Base-by-base conservation (phyloP, 2,797 vertebrate species). In the Myripristis jacobus region DNA sequence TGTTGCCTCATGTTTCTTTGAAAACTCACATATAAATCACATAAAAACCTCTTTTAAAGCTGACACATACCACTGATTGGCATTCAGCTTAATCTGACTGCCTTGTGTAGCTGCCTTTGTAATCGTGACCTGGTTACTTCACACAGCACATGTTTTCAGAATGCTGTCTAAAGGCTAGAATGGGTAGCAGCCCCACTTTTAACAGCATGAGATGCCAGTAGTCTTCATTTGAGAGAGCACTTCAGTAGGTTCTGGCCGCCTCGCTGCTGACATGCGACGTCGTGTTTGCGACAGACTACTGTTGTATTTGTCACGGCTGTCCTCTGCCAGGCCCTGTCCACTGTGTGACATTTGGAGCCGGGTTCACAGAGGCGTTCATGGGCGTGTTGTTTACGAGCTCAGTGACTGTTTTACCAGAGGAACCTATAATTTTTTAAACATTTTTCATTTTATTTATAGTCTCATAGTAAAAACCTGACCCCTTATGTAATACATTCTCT, bases 401-500 rank as follows among this genome's bases (percentile, higher is more conserved):
- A 71, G 58, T 84, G 73, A 88, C 83, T 73, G 75, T 80, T 86
- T 84, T 79, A 84, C 70, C 81, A 88, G 83, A 81, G 50, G 52
- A 9, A 29, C n/a, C 9, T 19, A 43, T 59, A 7, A 29, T 74
- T 63, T 80, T 65, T 58, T 82, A 70, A 56, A 34, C 50, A 13
- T 24, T 62, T 76, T 51, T 54, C 31, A 18, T 70, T 77, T 78
- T 86, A 88, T 88, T 88, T 81, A 85, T 88, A 88, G 86, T 77
- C 80, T 64, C 60, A 69, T 81, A 66, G 75, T 88, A 77, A 82
- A 84, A 86, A 82, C 65, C 66, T 73, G 70, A 75, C 61, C 77
- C 79, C 71, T 88, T 85, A 82, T 84, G 81, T 84, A 88, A 88
- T 67, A 70, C 66, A 74, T 85, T 83, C 78, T 81, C 80, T 68